Percentiles rank a stretch among this genome's conserved stretches.
These are phyloP conservation scores for Thalpophila matura DNA, from an alignment of 2,888 invertebrate genomes.

Conservation along the genomic window DNA sequence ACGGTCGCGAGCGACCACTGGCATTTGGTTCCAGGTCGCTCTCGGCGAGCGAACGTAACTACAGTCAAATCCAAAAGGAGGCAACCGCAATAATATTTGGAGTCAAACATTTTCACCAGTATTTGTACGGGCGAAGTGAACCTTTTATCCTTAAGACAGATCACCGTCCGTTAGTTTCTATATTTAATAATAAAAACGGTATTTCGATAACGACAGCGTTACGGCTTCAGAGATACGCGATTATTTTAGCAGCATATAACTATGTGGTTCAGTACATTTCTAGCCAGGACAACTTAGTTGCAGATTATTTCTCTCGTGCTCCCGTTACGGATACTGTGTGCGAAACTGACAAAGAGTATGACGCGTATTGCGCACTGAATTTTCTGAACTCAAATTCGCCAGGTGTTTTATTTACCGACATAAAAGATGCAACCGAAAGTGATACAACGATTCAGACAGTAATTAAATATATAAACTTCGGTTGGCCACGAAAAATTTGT, in stretches of 20 bases:
- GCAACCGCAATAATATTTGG: too few relatives aligned
- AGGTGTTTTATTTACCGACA: background rate
- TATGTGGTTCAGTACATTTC: background rate
- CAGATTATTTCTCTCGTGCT: constrained; percentile 22
- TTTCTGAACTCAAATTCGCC: background rate
- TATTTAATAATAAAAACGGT: constrained; percentile 5
- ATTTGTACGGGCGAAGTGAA: constrained; percentile 6
- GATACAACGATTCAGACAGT: background rate
- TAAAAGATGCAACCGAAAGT: background rate
- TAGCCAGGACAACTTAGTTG: constrained; percentile 6
- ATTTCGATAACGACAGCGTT: constrained; percentile 3
- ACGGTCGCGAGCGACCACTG: background rate
- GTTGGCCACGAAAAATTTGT: constrained; percentile 7
- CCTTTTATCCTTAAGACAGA: constrained; percentile 14
- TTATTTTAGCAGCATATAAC: background rate
- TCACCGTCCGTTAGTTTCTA: constrained; percentile 8
- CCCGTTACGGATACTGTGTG: too few relatives aligned
- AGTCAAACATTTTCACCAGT: too few relatives aligned
- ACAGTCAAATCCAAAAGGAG: constrained; percentile 8
- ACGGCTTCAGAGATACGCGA: constrained; percentile 5
- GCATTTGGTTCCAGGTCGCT: constrained; percentile 5
- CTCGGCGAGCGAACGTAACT: background rate
- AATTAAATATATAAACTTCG: background rate
- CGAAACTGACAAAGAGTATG: background rate
- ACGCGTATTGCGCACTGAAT: background rate